Evolutionary conservation across 2,888 invertebrate species (phyloP), one percentile per base, ranked within the genome.

Genomic region (Rhamnusium bicolor): DNA sequence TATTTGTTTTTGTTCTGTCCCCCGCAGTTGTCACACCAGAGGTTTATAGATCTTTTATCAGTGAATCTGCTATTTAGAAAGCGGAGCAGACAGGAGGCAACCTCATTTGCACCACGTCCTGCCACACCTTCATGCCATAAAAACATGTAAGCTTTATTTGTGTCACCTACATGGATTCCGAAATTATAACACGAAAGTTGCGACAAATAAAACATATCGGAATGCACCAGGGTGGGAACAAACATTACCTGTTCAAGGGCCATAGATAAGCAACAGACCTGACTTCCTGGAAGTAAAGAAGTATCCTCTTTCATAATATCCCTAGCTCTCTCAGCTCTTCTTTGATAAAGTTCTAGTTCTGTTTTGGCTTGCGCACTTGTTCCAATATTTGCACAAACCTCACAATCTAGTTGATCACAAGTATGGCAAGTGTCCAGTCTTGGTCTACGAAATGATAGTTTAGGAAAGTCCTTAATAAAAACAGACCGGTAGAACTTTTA

Each of bases 21-120:
- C n/a, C n/a, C n/a, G n/a, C n/a, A n/a, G n/a, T n/a, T n/a, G n/a
- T n/a, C n/a, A n/a, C n/a, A n/a, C n/a, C n/a, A n/a, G n/a, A n/a
- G n/a, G n/a, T n/a, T n/a, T n/a, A n/a, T n/a, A n/a, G 14, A 63
- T 60, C 40, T 71, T 67, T 78, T 69, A 60, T 60, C n/a, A 32
- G 60, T 60, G 10, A 60, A 32, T 10, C 60, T 32, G 16, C 40
- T 29, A 16, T 60, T 60, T 29, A 60, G 10, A 27, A 60, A 32
- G 16, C n/a, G 60, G 24, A 58, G 58, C 58, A 47, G 21, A 18
- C 63, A 63, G 4, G 63, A 63, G 10, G 63, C 47, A n/a, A 65
- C 47, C 2, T 46, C 63, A 47, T 63, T 40, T 46, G 46, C 63
- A 19, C 63, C 63, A 8, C 63, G 47, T 14, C 63, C 63, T 40